These are phyloP conservation scores for Formica selysi DNA, from an alignment of 1,140 invertebrate species.

Conservation along the genomic window DNA sequence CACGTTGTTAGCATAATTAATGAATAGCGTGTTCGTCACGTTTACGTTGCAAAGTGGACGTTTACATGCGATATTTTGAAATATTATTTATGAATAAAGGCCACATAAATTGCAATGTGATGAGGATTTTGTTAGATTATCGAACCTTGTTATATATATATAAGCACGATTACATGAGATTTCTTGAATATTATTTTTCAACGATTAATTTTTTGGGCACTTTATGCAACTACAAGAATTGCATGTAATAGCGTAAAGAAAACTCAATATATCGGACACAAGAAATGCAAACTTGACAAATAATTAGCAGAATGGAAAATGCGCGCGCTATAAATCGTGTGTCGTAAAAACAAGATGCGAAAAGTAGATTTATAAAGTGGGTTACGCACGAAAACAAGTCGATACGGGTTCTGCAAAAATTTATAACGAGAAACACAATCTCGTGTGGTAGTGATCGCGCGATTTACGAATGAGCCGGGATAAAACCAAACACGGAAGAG, in stretches of 20 bases:
- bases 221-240: not conserved
- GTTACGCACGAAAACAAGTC: constrained; percentile 52
- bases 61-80: constrained; percentile 37
- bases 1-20: constrained; percentile 58
- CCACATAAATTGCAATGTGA: constrained; percentile 24
- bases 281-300: constrained; percentile 16
- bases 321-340: constrained; percentile 10
- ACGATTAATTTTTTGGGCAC: not conserved
- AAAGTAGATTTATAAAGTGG: constrained; percentile 54
- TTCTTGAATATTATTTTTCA: not conserved
- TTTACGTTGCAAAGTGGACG: constrained; percentile 50
- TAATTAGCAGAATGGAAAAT: constrained; percentile 51
- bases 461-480: constrained; percentile 53
- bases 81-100: constrained; percentile 53
- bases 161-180: not conserved
- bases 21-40: constrained; percentile 38
- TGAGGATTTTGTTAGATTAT: constrained; percentile 3
- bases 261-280: not conserved
- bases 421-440: constrained; percentile 50
- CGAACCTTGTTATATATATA: not conserved
- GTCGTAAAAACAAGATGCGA: constrained; percentile 40
- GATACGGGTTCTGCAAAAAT: constrained; percentile 10
- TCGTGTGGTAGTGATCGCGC: constrained; percentile 1
- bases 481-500: constrained; percentile 19
- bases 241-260: not conserved